phyloP scores from a whole-genome alignment of 1,140 invertebrate species.

The Augochlora pura region DNA sequence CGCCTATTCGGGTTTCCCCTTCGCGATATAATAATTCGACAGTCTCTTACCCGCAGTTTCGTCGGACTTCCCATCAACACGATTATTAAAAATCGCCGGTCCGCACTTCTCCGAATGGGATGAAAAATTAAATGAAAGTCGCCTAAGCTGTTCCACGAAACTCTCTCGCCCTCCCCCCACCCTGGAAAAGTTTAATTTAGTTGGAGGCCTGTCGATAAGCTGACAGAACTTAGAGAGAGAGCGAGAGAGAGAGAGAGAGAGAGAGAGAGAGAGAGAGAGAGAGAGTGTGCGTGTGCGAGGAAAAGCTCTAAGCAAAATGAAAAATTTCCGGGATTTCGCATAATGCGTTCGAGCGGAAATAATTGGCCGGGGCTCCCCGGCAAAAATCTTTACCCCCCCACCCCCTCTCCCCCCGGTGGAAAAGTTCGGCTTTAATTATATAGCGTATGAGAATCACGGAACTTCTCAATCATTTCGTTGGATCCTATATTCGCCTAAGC shows the following conservation, averaged over 20 bases:
- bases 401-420: too few relatives aligned
- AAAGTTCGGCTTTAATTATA: too few relatives aligned
- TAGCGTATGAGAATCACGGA: too few relatives aligned
- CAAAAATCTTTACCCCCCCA: too few relatives aligned
- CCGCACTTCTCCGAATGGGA: not conserved
- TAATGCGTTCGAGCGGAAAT: not conserved
- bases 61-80: not conserved
- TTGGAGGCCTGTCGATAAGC: not conserved
- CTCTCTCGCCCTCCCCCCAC: too few relatives aligned
- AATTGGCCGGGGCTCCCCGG: not conserved
- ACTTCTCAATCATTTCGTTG: too few relatives aligned
- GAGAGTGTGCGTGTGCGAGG: not conserved
- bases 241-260: too few relatives aligned
- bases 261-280: too few relatives aligned
- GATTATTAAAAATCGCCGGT: not conserved
- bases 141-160: not conserved
- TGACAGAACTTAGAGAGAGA: constrained; percentile 3
- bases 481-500: too few relatives aligned
- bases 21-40: not conserved
- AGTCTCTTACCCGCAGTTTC: not conserved
- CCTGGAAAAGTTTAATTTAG: not conserved
- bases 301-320: not conserved
- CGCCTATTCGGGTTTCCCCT: too few relatives aligned
- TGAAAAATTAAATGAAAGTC: constrained; percentile 6
- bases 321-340: not conserved